Conservation (phyloP, 2,797 vertebrate species). For the Hylomyscus alleni region DNA sequence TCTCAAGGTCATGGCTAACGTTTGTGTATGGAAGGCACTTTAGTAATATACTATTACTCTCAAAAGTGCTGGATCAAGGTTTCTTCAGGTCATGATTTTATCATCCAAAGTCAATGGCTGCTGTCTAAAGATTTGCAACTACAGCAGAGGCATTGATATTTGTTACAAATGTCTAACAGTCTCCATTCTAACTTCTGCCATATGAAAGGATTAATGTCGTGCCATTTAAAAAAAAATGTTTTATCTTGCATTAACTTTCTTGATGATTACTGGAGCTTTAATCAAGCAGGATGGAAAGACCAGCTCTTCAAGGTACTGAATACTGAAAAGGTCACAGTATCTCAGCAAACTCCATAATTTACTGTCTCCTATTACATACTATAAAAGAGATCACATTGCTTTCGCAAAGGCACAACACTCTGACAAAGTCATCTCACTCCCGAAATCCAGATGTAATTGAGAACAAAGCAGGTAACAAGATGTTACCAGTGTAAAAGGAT, state of each 20-base stretch:
- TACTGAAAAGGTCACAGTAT: conserved; percentile 86
- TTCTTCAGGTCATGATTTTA: conserved; percentile 75
- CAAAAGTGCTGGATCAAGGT: conserved; percentile 71
- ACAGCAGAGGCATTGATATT: conserved; percentile 74
- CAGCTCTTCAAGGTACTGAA: conserved; percentile 83
- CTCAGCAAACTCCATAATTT: conserved; percentile 79
- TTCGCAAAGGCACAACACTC: conserved; percentile 72
- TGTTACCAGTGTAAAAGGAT: conserved; percentile 20
- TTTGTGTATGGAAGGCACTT: background rate
- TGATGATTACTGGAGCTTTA: conserved; percentile 81
- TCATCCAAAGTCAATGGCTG: conserved; percentile 72
- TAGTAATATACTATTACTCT: conserved; percentile 57
- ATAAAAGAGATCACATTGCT: conserved; percentile 72
- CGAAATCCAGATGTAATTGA: conserved; percentile 55
- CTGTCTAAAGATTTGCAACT: conserved; percentile 76
- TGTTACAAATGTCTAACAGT: conserved; percentile 73
- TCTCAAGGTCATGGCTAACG: conserved; percentile 55
- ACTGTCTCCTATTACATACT: conserved; percentile 69
- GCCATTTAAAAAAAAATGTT: conserved; percentile 85
- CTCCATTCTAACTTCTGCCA: conserved; percentile 72
- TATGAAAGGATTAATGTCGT: conserved; percentile 80
- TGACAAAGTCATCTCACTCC: conserved; percentile 64
- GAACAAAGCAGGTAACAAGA: conserved; percentile 36
- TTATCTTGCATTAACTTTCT: conserved; percentile 86
- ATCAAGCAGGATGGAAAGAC: conserved; percentile 81